Conservation (phyloP, 2,113 vertebrate genomes). For the Nerophis ophidion region DNA sequence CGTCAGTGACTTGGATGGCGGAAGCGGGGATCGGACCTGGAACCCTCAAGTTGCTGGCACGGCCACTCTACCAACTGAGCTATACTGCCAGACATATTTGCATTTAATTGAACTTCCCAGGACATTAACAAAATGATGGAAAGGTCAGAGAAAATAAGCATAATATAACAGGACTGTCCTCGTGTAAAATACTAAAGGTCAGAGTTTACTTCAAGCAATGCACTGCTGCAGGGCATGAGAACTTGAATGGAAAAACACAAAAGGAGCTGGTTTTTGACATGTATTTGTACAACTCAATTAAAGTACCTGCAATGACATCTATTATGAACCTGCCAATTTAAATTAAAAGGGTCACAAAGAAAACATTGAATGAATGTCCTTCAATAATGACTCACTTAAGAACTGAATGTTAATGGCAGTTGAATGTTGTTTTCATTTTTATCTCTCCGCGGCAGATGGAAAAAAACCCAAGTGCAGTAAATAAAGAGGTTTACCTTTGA, state of each 20-base stretch:
- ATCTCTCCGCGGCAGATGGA: neutral
- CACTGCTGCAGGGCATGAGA: too few relatives aligned
- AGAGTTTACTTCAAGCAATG: too few relatives aligned
- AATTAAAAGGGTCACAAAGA: neutral
- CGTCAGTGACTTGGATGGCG: too few relatives aligned
- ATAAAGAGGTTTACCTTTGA: conserved; percentile 75
- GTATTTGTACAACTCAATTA: neutral
- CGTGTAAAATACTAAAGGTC: too few relatives aligned
- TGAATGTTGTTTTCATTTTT: neutral
- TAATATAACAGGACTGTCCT: too few relatives aligned
- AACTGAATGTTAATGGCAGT: conserved; percentile 1
- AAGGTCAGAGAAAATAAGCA: too few relatives aligned
- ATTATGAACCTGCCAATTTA: neutral
- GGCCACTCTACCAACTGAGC: too few relatives aligned
- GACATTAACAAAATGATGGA: too few relatives aligned
- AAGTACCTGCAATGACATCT: neutral
- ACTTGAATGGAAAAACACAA: neutral
- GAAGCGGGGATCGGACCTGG: too few relatives aligned
- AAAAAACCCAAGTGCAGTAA: neutral
- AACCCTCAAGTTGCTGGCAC: too few relatives aligned
- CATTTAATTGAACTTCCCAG: too few relatives aligned
- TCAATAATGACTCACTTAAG: neutral
- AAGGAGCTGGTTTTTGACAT: neutral
- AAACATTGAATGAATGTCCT: conserved; percentile 6
- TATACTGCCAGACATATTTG: too few relatives aligned